Base-by-base conservation (phyloP, 2,113 vertebrate genomes). In the Aspiorhynchus laticeps region DNA sequence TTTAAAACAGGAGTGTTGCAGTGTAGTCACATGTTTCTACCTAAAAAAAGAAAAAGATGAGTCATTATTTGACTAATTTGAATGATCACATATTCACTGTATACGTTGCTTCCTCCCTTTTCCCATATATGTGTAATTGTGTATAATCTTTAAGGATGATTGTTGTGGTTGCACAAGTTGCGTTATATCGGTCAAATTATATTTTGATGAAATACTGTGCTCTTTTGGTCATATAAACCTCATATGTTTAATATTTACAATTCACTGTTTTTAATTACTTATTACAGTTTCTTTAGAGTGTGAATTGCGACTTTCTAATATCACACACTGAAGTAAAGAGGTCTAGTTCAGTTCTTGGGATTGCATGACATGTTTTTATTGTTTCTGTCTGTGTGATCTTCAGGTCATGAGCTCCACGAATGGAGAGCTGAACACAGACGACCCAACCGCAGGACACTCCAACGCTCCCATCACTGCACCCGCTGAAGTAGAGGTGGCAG, bases 371-470 rank as follows among this genome's bases (percentile, higher is more conserved):
- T 61, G 15, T 81, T 26, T 59, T 46, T 28, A 11, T 41, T 10
- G 14, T 10, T 26, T 31, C 11, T 43, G 17, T 67, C 76, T 86
- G 26, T 91, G 53, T 87, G 24, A 76, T 43, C 38, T 3, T 87
- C 93, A 99, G 98, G 97, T 98, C 90, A 97, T 99, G 95, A 98
- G 97, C 93, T 99, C 97, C 85, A 98, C 98, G 46, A 99, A 99
- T 0, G 98, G 98, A 8, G 98, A 99, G 94, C 94, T 99, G 93
- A 99, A 99, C 90, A 96, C 97, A 0, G 98, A 99, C 0, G 98
- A 99, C 91, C 97, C 97, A 5, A 98, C 97, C 0, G 98, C 98
- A 0, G 98, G 97, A 91, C 97, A 99, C 92, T 99, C 98, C 78
- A 99, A 99, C 1, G 98, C 98, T 78, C 98, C 98, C 91, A 99